Base-by-base conservation (phyloP, 2,888 invertebrate genomes). In the Panzeria rudis region DNA sequence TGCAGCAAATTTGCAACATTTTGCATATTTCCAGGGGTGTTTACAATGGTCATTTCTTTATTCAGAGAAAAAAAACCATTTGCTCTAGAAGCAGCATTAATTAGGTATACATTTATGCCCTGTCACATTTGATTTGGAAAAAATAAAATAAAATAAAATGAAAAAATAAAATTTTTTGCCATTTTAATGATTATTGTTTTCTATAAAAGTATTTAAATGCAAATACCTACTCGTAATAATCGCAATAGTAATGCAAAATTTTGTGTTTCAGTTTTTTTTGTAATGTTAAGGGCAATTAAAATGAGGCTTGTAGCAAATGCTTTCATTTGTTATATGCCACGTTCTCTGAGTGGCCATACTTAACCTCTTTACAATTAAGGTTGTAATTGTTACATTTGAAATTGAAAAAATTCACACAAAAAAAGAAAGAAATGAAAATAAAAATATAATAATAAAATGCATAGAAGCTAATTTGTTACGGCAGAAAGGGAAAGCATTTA, bases 181-280 rank as follows among this genome's bases (percentile, higher is more conserved):
- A 62, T 56, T 80, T 73, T 73, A 73, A 80, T 80, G 80, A 66
- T 80, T 80, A 59, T 80, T 80, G 56, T 59, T 80, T 68, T 50
- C 15, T 20, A 52, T 61, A 23, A 69, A 71, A 62, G 52, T 62
- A 52, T 71, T 71, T 32, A 52, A 71, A 71, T 52, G 69, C 50
- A 62, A 69, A 69, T 78, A 56, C 32, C 23, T 15, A 35, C 72
- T 38, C 20, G n/a, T 32, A 64, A 44, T 47, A 73, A 47, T 50
- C 13, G 38, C 50, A 38, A 73, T 20, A 59, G 59, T 47, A 66
- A 59, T 62, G 59, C 8, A 66, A 5, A 47, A 61, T 35, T 79
- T 44, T 62, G 35, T 64, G 64, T 56, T 52, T 80, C 52, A n/a
- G 41, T 35, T 35, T 35, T 44, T 52, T 54, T 54, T 80, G 66